Conservation (phyloP, 1,140 invertebrate species). For the Anastrepha obliqua region DNA sequence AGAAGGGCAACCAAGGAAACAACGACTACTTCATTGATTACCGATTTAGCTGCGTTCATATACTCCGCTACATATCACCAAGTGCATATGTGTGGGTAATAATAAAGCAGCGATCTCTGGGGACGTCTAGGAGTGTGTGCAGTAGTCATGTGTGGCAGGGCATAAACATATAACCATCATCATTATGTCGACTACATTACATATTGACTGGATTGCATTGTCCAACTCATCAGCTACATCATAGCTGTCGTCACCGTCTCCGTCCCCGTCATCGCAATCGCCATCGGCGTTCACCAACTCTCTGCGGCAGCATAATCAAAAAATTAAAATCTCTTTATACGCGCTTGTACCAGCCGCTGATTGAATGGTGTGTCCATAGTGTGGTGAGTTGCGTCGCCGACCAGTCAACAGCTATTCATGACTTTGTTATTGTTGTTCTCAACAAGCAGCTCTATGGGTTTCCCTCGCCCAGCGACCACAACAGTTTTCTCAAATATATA, state of each 20-base stretch:
- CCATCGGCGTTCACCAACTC: not conserved
- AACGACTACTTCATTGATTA: slow-evolving; percentile 68
- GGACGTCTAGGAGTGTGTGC: not conserved
- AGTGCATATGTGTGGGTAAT: not conserved
- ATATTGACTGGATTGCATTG: slow-evolving; percentile 30
- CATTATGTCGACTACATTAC: slow-evolving; percentile 46
- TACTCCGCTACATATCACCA: not conserved
- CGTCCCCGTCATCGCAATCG: not conserved
- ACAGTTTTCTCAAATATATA: not conserved
- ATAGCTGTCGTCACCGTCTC: not conserved
- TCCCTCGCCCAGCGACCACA: not conserved
- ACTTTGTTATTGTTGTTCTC: not conserved
- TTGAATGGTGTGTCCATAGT: slow-evolving; percentile 74
- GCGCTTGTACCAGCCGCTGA: slow-evolving; percentile 65
- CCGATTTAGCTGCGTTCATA: slow-evolving; percentile 62
- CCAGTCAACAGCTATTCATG: slow-evolving; percentile 51
- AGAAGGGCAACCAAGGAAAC: not conserved
- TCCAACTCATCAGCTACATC: slow-evolving; percentile 47
- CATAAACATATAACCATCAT: slow-evolving; percentile 10
- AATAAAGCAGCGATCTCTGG: not conserved
- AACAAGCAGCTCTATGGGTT: not conserved
- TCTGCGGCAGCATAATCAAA: slow-evolving; percentile 67
- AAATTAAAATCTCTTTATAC: slow-evolving; percentile 74
- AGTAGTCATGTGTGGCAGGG: slow-evolving; percentile 8
- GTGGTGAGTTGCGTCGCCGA: slow-evolving; percentile 61